Base-by-base conservation (phyloP, 2,888 invertebrate genomes). In the Perdita meconis region DNA sequence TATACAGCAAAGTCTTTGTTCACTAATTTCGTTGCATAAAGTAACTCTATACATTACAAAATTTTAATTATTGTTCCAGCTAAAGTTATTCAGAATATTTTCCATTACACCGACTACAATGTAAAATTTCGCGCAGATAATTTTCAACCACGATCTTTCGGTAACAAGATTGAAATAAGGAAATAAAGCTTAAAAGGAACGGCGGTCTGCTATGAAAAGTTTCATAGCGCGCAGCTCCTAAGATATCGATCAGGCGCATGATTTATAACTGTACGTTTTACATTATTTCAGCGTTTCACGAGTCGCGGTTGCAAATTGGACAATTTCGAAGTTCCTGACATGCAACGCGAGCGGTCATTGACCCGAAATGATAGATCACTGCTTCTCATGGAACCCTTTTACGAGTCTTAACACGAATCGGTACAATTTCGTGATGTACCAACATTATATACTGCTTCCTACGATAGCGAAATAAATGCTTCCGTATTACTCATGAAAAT, bases 311-410 rank as follows among this genome's bases (percentile, higher is more conserved):
- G 63, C 47, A 56, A 63, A 73, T 73, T 72, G 61, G 61, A 26
- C 30, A 26, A 63, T 72, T 73, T 72, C n/a, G 26, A 56, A 73
- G 55, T 57, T 56, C 50, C 73, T 72, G 73, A 72, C 73, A 73
- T 50, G 73, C 61, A 24, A 73, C 26, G 34, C 3, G 34, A 36
- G 59, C 50, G 73, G 64, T 42, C 64, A 42, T 51, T 59, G 50
- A 72, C 73, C 73, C 63, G 72, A 71, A 64, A 72, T 74, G 57
- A 22, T 26, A 53, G 40, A 53, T 22, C 19, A 42, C n/a, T 19
- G 16, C 47, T 22, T 47, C 19, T 22, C 44, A 64, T 4, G 26
- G 22, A 42, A 30, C 10, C 22, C 36, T 13, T n/a, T 47, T 59
- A 16, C 13, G 2, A 10, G 13, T 16, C 13, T 19, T 57, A 24